Evolutionary conservation across 2,797 vertebrate species (phyloP), one percentile per base, ranked within the genome.

Genomic region (Rhinatrema bivittatum): DNA sequence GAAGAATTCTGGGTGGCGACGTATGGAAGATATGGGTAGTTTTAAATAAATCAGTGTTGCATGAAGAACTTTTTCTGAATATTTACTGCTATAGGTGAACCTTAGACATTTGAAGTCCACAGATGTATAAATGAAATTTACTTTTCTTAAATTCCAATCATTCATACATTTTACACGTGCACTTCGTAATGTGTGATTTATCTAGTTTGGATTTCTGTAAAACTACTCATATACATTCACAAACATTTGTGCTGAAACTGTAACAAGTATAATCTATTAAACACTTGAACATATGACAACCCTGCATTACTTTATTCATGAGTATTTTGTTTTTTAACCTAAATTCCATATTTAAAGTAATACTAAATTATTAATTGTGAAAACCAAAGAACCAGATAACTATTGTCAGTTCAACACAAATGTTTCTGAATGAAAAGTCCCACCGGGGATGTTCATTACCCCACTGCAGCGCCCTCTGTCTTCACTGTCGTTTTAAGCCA

Each of bases 401-500:
- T n/a, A n/a, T n/a, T 23, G 30, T 42, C 0, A 32, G 25, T 50
- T 61, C 60, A 56, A 50, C 57, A 41, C 49, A 30, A 54, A 51
- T 48, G 46, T 39, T 66, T 62, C 57, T 45, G 36, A 57, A 57
- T 33, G 66, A n/a, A 29, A n/a, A 13, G 11, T 25, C 10, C 4
- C 13, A 10, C 18, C 13, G 6, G 42, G 29, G 36, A 35, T 37
- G 51, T 24, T n/a, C n/a, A 20, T 25, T 38, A 32, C 16, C 28
- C 22, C 40, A 10, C 9, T 25, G 50, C 60, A 70, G 53, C 72
- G 51, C 65, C 66, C 56, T 38, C 69, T 55, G 43, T 61, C 71
- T 42, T 36, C 34, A 45, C 46, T 53, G 60, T 48, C 56, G 62
- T 53, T 52, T 60, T 68, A 79, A 74, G 7, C 17, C 18, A 72